Base-by-base conservation (phyloP, 92 coral and sea anemone genomes). In the Chrysogorgia sp. region DNA sequence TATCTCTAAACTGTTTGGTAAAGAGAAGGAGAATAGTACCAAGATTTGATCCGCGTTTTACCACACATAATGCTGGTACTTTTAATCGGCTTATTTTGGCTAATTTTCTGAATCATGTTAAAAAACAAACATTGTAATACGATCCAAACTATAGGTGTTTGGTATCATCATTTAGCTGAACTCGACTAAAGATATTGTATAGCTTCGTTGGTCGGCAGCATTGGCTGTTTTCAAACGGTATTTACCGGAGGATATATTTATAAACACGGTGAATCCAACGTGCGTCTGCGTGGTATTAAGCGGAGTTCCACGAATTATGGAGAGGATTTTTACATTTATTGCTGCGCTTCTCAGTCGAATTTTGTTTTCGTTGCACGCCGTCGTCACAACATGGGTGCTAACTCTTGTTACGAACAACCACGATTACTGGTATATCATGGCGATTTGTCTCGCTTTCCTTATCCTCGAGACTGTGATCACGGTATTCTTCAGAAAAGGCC, bases 341-440 rank as follows among this genome's bases (percentile, higher is more conserved):
- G 92, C 97, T 1, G 97, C 97, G 3, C 56, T 92, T 53, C 86
- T 92, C 31, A 90, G 96, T 34, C 87, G 97, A n/a, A 82, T 92
- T 17, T 66, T 92, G 41, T 92, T 92, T 34, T 76, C 82, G 35
- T 30, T 92, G 13, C 97, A 92, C 84, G 90, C 90, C 0, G 85
- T 84, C 20, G 67, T 87, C 24, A 92, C 92, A 88, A 80, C 91
- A 62, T 91, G 90, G 83, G 91, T 96, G 97, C 76, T 92, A 31
- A 90, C 84, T 62, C 71, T 78, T 22, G 85, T 91, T 55, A 88
- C 88, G 62, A 82, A 55, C 68, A 86, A 86, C 59, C 67, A 64
- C 19, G 37, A 56, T 17, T 82, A 79, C 37, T 89, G 87, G 57
- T 92, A 80, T 69, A 69, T 92, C 14, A 87, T 92, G 67, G 67